phyloP scores from a whole-genome alignment of 1,140 invertebrate species.

The Drosophila virilis region DNA sequence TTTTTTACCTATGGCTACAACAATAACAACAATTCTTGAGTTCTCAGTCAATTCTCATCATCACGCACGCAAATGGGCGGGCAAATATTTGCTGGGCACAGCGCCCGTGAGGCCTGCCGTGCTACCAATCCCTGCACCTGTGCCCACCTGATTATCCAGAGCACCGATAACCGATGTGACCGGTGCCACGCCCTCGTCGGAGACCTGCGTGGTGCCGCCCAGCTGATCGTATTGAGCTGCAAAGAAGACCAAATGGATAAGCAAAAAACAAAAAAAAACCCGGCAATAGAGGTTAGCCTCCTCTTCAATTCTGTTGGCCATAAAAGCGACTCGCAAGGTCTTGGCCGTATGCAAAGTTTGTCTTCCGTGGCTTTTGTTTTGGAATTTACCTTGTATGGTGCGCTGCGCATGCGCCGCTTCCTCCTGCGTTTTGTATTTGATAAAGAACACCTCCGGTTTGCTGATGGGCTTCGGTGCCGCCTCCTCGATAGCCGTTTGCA shows the following conservation, averaged over 20 bases:
- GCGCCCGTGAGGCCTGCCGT: conserved; percentile 15
- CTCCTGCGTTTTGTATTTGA: conserved; percentile 89
- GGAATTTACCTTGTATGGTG: conserved; percentile 79
- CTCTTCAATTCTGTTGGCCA: background rate
- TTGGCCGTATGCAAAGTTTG: conserved; percentile 26
- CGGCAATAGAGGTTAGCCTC: conserved; percentile 6
- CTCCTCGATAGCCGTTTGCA: conserved; percentile 86
- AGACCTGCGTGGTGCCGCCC: conserved; percentile 77
- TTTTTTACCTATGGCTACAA: conserved; percentile 22
- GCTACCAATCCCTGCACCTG: background rate
- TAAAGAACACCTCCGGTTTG: conserved; percentile 91
- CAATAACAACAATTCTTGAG: conserved; percentile 12
- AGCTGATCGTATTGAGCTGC: conserved; percentile 82
- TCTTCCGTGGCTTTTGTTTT: background rate
- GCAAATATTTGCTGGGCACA: conserved; percentile 64
- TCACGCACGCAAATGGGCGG: conserved; percentile 56
- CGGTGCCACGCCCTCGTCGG: conserved; percentile 78
- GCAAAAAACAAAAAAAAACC: background rate
- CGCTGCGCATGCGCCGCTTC: conserved; percentile 84
- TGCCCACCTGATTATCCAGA: conserved; percentile 51
- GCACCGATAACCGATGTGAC: conserved; percentile 79
- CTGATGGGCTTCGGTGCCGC: conserved; percentile 86
- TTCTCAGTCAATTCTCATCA: conserved; percentile 48
- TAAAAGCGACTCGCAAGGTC: conserved; percentile 16
- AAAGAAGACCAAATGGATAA: conserved; percentile 4